Evolutionary conservation across 2,113 vertebrate species (phyloP).

Genomic region (Sylvia atricapilla): DNA sequence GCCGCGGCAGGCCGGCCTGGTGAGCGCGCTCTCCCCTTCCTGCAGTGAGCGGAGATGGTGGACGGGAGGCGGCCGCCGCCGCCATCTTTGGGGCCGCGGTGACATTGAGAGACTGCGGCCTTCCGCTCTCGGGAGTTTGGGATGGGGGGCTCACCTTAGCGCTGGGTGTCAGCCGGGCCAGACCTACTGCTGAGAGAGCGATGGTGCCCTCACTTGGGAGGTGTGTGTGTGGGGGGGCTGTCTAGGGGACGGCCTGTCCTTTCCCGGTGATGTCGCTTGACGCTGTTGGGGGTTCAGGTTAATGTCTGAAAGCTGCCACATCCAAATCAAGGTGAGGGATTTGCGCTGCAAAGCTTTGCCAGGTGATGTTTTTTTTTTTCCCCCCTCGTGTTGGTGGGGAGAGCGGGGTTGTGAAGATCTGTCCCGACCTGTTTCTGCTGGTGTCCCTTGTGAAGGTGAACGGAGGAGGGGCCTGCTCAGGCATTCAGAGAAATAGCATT

Average conservation of each 20-base stretch:
- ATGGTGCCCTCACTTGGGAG: background rate
- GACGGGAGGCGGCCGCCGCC: background rate
- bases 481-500: background rate
- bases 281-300: background rate
- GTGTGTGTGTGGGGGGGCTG: too few species aligned
- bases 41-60: background rate
- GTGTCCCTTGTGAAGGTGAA: slow-evolving; percentile 16
- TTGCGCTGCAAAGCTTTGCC: background rate
- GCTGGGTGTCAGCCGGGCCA: background rate
- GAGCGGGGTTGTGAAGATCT: background rate
- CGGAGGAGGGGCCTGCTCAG: background rate
- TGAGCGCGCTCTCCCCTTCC: slow-evolving; percentile 53
- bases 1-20: slow-evolving; percentile 84
- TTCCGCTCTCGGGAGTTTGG: background rate
- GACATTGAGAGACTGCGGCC: slow-evolving; percentile 26
- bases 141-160: background rate
- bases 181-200: background rate
- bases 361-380: background rate
- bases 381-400: background rate
- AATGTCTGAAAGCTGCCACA: background rate
- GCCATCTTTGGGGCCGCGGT: background rate
- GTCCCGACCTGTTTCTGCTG: rapidly evolving
- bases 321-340: background rate
- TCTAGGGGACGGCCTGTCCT: background rate
- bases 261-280: background rate